Evolutionary conservation across 2,888 invertebrate species (phyloP).

Genomic region (Pristionchus maxplancki): DNA sequence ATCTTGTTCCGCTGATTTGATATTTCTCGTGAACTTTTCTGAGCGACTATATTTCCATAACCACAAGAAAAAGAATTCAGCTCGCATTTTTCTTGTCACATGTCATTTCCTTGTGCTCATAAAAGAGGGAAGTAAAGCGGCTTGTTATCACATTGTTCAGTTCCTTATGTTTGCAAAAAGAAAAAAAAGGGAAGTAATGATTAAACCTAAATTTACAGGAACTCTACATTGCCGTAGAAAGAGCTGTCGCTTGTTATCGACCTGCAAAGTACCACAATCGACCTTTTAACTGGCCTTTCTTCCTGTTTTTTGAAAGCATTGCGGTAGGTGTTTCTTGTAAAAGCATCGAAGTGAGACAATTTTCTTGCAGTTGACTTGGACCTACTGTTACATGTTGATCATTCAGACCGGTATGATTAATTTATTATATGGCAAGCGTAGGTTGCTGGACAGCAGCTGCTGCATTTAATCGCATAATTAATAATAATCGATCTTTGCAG

Average conservation of each 20-base stretch:
- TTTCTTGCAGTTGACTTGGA: neutral
- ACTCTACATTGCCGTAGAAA: neutral
- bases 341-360: too few relatives aligned
- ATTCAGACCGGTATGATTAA: neutral
- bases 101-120: too few relatives aligned
- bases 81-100: too few relatives aligned
- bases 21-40: too few relatives aligned
- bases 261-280: neutral
- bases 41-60: too few relatives aligned
- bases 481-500: neutral
- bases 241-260: neutral
- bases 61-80: too few relatives aligned
- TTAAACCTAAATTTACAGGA: neutral
- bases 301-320: neutral
- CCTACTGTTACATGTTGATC: conserved; percentile 22
- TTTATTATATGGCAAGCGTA: neutral
- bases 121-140: too few relatives aligned
- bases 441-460: neutral
- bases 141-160: too few relatives aligned
- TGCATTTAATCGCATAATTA: too few relatives aligned
- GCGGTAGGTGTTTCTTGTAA: neutral
- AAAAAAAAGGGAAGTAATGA: neutral
- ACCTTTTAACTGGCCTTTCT: neutral
- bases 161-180: too few relatives aligned
- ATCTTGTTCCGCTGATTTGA: too few relatives aligned